Evolutionary conservation across 2,797 vertebrate species (phyloP).

Genomic region (Coregonus ussuriensis): DNA sequence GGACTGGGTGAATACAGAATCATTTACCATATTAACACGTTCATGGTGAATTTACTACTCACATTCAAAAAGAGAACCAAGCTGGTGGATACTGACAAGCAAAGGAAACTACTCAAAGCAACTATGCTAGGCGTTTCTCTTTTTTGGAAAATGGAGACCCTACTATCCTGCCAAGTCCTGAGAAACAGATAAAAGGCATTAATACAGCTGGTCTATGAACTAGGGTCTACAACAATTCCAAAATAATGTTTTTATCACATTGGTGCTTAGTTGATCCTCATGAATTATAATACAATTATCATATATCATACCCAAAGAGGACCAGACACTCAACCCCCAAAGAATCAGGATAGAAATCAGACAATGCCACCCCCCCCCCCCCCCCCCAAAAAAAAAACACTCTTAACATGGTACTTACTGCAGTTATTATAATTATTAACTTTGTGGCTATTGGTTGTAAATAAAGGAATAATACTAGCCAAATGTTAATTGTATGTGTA

Average conservation of each 20-base stretch:
- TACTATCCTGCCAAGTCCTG: conserved; percentile 4
- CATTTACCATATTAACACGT: conserved; percentile 44
- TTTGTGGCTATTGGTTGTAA: conserved; percentile 81
- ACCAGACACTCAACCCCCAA: conserved; percentile 23
- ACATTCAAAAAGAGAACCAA: conserved; percentile 15
- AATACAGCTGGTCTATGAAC: not conserved
- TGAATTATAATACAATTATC: conserved; percentile 33
- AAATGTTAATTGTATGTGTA: conserved; percentile 86
- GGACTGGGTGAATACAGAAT: not conserved
- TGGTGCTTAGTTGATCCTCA: conserved; percentile 56
- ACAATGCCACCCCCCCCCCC: conserved; percentile 21
- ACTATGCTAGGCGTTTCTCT: conserved; percentile 43
- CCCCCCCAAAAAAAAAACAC: conserved; percentile 27
- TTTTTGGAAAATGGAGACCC: not conserved
- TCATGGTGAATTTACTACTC: conserved; percentile 22
- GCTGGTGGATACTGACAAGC: conserved; percentile 24
- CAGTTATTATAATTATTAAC: conserved; percentile 72
- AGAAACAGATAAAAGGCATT: conserved; percentile 39
- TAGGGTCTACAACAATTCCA: conserved; percentile 41
- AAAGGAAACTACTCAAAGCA: conserved; percentile 54
- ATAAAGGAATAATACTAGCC: conserved; percentile 87
- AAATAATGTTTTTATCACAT: conserved; percentile 50
- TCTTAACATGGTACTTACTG: conserved; percentile 61
- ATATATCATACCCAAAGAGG: conserved; percentile 46
- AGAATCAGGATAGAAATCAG: conserved; percentile 29